phyloP scores from a whole-genome alignment of 2,113 vertebrate species.

The Channa maculata region DNA sequence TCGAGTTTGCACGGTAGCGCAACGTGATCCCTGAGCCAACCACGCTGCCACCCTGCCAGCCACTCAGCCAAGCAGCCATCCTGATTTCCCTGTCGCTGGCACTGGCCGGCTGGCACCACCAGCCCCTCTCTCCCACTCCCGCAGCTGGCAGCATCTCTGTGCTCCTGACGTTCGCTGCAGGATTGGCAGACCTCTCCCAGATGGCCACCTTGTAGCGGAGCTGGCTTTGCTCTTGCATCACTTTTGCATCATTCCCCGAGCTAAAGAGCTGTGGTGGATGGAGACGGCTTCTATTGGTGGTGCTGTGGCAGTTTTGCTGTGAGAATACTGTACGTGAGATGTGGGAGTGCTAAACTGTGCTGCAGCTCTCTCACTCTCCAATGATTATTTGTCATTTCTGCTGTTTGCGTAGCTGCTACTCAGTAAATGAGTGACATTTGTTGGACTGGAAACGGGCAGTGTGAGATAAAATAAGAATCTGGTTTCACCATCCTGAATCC shows the following conservation, averaged over 20 bases:
- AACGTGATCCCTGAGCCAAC: conserved; percentile 63
- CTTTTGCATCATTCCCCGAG: conserved; percentile 57
- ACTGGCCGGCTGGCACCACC: conserved; percentile 43
- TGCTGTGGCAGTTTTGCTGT: conserved; percentile 16
- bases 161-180: conserved; percentile 57
- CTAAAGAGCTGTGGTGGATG: conserved; percentile 26
- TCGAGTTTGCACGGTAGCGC: conserved; percentile 65
- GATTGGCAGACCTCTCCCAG: conserved; percentile 65
- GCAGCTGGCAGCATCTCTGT: conserved; percentile 63
- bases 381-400: conserved; percentile 11
- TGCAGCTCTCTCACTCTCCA: conserved; percentile 36
- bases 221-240: conserved; percentile 62
- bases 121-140: conserved; percentile 33
- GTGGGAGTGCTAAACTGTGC: conserved; percentile 40
- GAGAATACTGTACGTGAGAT: conserved; percentile 30
- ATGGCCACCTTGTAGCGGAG: conserved; percentile 59
- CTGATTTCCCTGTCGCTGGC: conserved; percentile 63
- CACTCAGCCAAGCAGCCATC: conserved; percentile 54
- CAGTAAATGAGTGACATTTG: conserved; percentile 27
- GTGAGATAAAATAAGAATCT: neutral
- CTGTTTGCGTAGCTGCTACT: conserved; percentile 29
- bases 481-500: neutral
- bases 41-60: conserved; percentile 51
- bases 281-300: conserved; percentile 14
- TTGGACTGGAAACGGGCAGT: conserved; percentile 16